Base-by-base conservation (phyloP, 2,113 vertebrate species). In the Brachyistius frenatus region DNA sequence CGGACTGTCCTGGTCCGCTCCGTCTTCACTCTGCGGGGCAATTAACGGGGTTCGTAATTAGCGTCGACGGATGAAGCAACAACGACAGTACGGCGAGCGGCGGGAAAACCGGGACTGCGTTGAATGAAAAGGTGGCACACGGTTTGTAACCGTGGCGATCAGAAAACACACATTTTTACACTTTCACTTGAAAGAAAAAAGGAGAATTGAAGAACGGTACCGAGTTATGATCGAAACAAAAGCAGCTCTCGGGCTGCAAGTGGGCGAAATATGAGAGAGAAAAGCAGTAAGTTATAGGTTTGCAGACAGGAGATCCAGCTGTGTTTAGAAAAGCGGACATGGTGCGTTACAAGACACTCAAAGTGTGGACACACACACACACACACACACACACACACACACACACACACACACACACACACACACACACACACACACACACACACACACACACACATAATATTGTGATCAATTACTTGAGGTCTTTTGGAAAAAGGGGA, bases 11-110 rank as follows among this genome's bases (percentile, higher is more conserved):
- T 96, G 95, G 65, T 94, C 92, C 67, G 75, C 91, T 83, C 96
- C 95, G 79, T 96, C 96, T 95, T 94, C 96, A 78, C 94, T 94
- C 96, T 97, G 23, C 23, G 23, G 85, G 23, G 30, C 53, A 81
- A 79, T 76, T 39, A 87, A 63, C 41, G 36, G 1, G 46, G n/a
- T 31, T 58, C 23, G 23, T 23, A 23, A 23, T 23, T 23, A 23
- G 23, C 23, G 23, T 23, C 23, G 23, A 23, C 23, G 23, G 23
- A 23, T 23, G 23, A 23, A 23, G 23, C 23, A 23, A 23, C 23
- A 23, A 23, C 23, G 23, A 23, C 23, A 23, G 23, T 23, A 23
- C 23, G 23, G 23, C 23, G 1, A 23, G 23, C 23, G 23, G 23
- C 23, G 23, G 23, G 23, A 23, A 23, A 23, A 23, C 23, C 23